Base-by-base conservation (phyloP, 2,888 invertebrate genomes). In the Cosmorhoe ocellata region DNA sequence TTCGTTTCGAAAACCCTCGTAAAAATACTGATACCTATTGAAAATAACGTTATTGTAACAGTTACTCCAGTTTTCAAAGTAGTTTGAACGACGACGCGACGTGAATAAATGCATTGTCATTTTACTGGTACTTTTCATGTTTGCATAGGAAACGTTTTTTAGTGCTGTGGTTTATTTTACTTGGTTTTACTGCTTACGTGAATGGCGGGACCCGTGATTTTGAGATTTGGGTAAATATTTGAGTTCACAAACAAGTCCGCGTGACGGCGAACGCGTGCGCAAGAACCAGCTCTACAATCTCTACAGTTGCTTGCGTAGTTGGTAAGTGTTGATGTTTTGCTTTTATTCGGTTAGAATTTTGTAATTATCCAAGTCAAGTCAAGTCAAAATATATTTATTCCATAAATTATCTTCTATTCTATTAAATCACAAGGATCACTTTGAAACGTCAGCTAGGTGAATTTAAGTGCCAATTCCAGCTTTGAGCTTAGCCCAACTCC, bases 221-320 rank as follows among this genome's bases (percentile, higher is more conserved):
- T 56, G 51, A 61, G 59, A 59, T 55, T 58, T 59, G 28, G 39
- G 51, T 49, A 58, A 58, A 59, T 39, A 59, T 57, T 51, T 30
- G 46, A 30, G 51, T 44, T 48, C n/a, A 56, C 47, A 50, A 55
- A 55, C 42, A 58, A 42, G 45, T 22, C n/a, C 22, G 44, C 36
- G 40, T 40, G 24, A 36, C 14, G 26, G 40, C 55, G 46, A 56
- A 55, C 44, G 18, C 48, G 30, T 58, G 49, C 50, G 41, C 48
- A 43, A 36, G 47, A 49, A 46, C 39, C 22, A 33, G 37, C 45
- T 52, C 34, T 45, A 49, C 36, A 36, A 32, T 31, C 27, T 40
- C 24, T 39, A 53, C 24, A 41, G 33, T 26, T 47, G 46, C 52
- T 55, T 45, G 26, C 38, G 26, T 40, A 41, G 42, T 42, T 33